Percentiles rank a stretch among this genome's conserved stretches.
phyloP scores from a whole-genome alignment of 2,797 vertebrate species.

The Amniataba percoides region DNA sequence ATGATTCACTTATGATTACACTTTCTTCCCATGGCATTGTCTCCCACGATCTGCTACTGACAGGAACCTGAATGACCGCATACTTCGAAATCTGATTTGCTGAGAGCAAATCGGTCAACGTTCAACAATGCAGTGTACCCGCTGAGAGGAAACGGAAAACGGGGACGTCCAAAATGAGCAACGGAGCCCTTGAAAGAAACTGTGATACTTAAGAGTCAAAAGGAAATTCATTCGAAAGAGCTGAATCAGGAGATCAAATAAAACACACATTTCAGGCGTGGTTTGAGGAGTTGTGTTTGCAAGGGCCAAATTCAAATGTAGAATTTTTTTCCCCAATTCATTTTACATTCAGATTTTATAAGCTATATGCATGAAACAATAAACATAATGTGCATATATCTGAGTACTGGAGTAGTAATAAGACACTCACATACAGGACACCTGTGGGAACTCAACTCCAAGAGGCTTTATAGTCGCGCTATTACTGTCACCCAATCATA shows the following conservation, averaged over 20 bases:
- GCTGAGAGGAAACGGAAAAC: slow-evolving; percentile 20
- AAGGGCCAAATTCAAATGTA: too few species aligned
- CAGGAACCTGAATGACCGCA: slow-evolving; percentile 68
- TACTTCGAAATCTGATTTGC: slow-evolving; percentile 66
- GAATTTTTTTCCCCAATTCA: too few species aligned
- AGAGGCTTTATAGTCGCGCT: slow-evolving; percentile 43
- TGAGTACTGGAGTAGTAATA: neutral
- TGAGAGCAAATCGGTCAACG: slow-evolving; percentile 57
- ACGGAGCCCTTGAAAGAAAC: neutral
- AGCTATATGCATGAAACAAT: neutral
- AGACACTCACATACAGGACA: slow-evolving; percentile 26
- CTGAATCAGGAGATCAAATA: neutral
- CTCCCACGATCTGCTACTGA: slow-evolving; percentile 48
- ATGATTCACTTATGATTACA: neutral
- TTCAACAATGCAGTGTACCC: slow-evolving; percentile 45
- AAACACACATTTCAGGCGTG: neutral
- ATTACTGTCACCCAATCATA: slow-evolving; percentile 68
- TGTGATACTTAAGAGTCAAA: neutral
- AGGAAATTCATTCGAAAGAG: neutral
- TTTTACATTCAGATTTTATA: neutral
- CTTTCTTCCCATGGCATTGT: slow-evolving; percentile 31
- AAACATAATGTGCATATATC: neutral
- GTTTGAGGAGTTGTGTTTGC: neutral
- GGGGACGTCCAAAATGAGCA: neutral
- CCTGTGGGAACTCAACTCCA: slow-evolving; percentile 53